Evolutionary conservation across 2,888 invertebrate species (phyloP).

Genomic region (Cyaniris semiargus): DNA sequence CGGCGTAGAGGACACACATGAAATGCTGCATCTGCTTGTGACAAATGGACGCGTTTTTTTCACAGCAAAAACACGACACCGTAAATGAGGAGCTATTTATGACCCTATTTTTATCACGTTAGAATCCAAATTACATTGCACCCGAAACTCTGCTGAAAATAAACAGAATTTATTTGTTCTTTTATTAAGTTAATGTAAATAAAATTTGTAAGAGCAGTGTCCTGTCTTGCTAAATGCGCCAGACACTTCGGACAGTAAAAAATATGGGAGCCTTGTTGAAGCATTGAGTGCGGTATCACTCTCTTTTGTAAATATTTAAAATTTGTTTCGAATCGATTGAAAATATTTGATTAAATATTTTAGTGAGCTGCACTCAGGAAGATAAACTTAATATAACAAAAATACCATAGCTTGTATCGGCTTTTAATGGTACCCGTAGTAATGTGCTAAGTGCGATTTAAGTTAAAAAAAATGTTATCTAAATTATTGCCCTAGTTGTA

Average conservation of each 20-base stretch:
- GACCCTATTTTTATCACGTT: conserved; percentile 34
- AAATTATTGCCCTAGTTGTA: no score
- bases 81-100: conserved; percentile 42
- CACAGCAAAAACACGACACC: conserved; percentile 62
- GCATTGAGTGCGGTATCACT: not conserved
- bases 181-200: conserved; percentile 16
- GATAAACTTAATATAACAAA: no score
- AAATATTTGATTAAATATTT: no score
- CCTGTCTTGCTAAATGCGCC: conserved; percentile 1
- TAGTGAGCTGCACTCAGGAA: no score
- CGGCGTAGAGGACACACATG: conserved; percentile 50
- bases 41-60: conserved; percentile 79
- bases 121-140: conserved; percentile 36
- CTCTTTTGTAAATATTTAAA: not conserved
- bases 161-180: conserved; percentile 36
- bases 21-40: conserved; percentile 75
- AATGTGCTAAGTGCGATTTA: no score
- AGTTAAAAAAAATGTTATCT: no score
- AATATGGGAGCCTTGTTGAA: not conserved
- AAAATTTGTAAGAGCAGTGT: conserved; percentile 23
- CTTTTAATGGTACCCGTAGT: no score
- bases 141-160: conserved; percentile 33
- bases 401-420: no score
- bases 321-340: no score
- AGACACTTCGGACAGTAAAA: not conserved